phyloP scores from a whole-genome alignment of 2,888 invertebrate genomes.

The Drosophila sordidula region DNA sequence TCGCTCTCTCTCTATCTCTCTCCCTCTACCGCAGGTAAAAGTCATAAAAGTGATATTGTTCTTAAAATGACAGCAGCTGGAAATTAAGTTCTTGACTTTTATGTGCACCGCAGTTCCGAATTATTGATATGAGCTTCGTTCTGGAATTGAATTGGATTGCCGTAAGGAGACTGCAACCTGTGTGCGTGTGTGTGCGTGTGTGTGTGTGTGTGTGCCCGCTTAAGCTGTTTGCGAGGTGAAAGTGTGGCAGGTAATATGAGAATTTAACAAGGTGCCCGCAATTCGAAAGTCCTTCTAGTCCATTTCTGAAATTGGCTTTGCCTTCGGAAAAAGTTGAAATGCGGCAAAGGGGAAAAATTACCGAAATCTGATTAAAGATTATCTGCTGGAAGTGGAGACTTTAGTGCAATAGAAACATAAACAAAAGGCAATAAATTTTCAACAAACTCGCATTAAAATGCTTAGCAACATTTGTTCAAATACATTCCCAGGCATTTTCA shows the following conservation, averaged over 20 bases:
- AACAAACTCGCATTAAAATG: no score
- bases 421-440: no score
- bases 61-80: conserved; percentile 74
- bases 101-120: conserved; percentile 73
- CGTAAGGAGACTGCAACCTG: conserved; percentile 31
- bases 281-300: conserved; percentile 18
- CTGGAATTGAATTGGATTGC: conserved; percentile 54
- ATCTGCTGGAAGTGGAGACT: no score
- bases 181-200: conserved; percentile 3
- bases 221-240: conserved; percentile 22
- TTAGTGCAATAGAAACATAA: no score
- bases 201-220: conserved; percentile 1
- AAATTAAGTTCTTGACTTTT: conserved; percentile 80
- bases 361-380: background rate
- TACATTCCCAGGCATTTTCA: no score
- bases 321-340: background rate
- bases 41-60: conserved; percentile 77
- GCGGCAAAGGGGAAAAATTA: background rate
- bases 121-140: conserved; percentile 71
- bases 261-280: conserved; percentile 38
- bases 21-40: conserved; percentile 21
- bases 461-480: no score
- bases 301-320: conserved; percentile 8
- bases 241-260: conserved; percentile 43
- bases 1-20: background rate